Percentiles rank a stretch among this genome's conserved stretches.
These are phyloP conservation scores for Reticulitermes speratus DNA, from an alignment of 1,140 invertebrate genomes.

Conservation along the genomic window DNA sequence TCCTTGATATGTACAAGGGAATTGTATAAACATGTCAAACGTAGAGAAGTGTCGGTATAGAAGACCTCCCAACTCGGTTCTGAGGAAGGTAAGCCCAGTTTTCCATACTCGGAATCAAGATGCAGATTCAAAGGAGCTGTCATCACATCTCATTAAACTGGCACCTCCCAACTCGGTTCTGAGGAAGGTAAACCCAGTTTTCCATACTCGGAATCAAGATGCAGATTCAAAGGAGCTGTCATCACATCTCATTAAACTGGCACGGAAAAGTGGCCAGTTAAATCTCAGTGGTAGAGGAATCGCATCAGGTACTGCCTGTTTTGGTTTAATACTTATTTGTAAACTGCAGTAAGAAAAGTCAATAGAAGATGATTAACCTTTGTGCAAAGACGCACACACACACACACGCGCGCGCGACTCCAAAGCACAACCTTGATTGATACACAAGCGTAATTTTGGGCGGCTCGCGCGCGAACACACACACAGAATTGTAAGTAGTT, in stretches of 20 bases:
- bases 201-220: conserved; percentile 64
- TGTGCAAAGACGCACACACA: too few relatives aligned
- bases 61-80: conserved; percentile 8
- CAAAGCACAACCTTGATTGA: too few relatives aligned
- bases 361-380: background rate
- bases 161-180: conserved; percentile 48
- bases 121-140: conserved; percentile 64
- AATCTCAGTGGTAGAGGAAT: conserved; percentile 75
- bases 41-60: background rate
- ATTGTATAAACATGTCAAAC: background rate
- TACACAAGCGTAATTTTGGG: too few relatives aligned
- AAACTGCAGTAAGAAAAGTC: too few relatives aligned
- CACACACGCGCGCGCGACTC: background rate
- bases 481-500: too few relatives aligned
- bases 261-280: conserved; percentile 73
- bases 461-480: too few relatives aligned
- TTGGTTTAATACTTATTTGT: background rate
- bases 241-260: conserved; percentile 68
- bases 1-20: background rate
- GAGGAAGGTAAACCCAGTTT: conserved; percentile 57
- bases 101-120: conserved; percentile 67
- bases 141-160: conserved; percentile 68
- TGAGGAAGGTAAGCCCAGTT: conserved; percentile 54
- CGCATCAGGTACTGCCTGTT: conserved; percentile 60
- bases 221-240: conserved; percentile 67